Base-by-base conservation (phyloP, 2,113 vertebrate species). In the Sinocyclocheilus anshuiensis region DNA sequence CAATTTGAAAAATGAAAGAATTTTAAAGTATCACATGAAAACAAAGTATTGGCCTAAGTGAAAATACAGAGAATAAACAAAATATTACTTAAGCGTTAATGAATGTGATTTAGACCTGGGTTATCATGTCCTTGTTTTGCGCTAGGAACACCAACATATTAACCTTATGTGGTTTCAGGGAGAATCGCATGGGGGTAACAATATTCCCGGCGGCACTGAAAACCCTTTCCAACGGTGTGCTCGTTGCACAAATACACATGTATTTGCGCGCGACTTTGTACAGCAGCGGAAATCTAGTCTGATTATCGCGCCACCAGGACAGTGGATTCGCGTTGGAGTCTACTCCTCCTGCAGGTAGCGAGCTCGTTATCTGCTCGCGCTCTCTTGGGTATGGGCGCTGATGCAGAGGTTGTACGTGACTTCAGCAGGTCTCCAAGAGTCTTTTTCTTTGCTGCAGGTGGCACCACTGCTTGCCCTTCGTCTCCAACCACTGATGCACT, bases 161-260 rank as follows among this genome's bases (percentile, higher is more conserved):
- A 18, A 80, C 71, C 48, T 80, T 80, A 15, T 80, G 65, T 45
- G 65, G 36, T 81, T 86, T 86, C 50, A 86, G 78, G 36, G n/a
- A 81, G 22, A n/a, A 77, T 26, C 13, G 45, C 11, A 77, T 0
- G 13, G 77, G 50, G 33, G 67, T 81, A 71, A 80, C 84, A 80
- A 72, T 86, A 16, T 80, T 53, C 39, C 84, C 53, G n/a, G n/a
- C n/a, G n/a, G n/a, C n/a, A 86, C 84, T 79, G 20, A 86, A 86
- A 72, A 86, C 84, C 16, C 67, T 24, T 50, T 86, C 79, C n/a
- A 79, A 83, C 1, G 55, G 50, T 74, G 53, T 53, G 85, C 69
- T 82, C 1, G 4, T 61, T 55, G 65, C 63, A 79, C 75, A 84
- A 53, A 87, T 87, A 45, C 82, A 84, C 75, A 84, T 61, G 75